Evolutionary conservation across 2,113 vertebrate genomes (phyloP).

Genomic region (Candoia aspera): DNA sequence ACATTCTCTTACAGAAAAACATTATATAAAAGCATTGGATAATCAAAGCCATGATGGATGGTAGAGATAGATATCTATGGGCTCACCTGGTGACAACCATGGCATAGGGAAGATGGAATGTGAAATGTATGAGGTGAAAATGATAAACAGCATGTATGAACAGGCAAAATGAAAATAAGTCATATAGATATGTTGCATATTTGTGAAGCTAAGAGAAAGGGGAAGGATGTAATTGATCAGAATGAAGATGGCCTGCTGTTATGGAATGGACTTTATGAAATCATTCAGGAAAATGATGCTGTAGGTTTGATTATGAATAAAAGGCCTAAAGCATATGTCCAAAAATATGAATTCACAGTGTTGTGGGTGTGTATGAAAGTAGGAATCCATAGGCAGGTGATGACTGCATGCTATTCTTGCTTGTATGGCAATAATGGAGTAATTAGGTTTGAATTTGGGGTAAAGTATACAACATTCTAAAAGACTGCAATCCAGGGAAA

Average conservation of each 20-base stretch:
- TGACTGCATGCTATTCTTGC: not conserved
- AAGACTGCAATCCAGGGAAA: not conserved
- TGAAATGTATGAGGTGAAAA: not conserved
- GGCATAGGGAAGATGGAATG: not conserved
- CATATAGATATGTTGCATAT: not conserved
- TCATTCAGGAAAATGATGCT: not conserved
- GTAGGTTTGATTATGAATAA: not conserved
- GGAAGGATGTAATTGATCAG: not conserved
- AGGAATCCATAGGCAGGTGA: not conserved
- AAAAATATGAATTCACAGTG: not conserved
- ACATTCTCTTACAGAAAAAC: too few species aligned
- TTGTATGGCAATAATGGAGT: not conserved
- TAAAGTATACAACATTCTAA: not conserved
- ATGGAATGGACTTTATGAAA: not conserved
- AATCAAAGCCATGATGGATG: too few species aligned
- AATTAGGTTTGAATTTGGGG: not conserved
- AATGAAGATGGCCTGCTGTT: not conserved
- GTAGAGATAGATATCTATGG: too few species aligned
- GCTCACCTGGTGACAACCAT: too few species aligned
- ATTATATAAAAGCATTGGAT: too few species aligned
- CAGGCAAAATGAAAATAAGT: not conserved
- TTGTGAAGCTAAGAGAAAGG: not conserved
- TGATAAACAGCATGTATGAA: not conserved
- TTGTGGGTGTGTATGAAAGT: not conserved
- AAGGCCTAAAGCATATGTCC: not conserved